A percentile compares a stretch with the other conserved stretches of the same genome.
These are phyloP conservation scores for Agriopis marginaria DNA, from an alignment of 2,888 invertebrate genomes.

Conservation along the genomic window DNA sequence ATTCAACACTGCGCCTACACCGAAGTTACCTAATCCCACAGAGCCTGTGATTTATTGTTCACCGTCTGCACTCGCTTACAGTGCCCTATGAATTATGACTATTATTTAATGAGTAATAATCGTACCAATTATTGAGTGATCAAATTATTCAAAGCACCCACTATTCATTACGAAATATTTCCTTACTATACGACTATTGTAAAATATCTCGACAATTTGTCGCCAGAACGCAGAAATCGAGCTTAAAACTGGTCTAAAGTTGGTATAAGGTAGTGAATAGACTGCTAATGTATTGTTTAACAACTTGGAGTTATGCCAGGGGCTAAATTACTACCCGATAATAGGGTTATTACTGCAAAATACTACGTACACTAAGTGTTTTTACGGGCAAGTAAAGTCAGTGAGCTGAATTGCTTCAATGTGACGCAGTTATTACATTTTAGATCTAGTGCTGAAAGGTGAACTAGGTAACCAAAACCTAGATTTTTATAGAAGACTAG, in stretches of 20 bases:
- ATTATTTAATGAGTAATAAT: constrained; percentile 37
- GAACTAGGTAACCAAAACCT: too few relatives aligned
- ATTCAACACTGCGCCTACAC: constrained; percentile 30
- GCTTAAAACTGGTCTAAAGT: constrained; percentile 15
- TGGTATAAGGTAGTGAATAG: constrained; percentile 18
- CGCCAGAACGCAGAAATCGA: constrained; percentile 7
- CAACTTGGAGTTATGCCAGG: constrained; percentile 27
- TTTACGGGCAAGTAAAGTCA: constrained; percentile 10
- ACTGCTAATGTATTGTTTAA: constrained; percentile 30
- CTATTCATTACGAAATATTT: constrained; percentile 31
- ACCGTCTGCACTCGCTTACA: constrained; percentile 4
- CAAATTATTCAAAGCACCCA: constrained; percentile 31
- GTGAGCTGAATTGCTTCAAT: not conserved
- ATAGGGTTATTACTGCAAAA: constrained; percentile 41
- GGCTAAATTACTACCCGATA: constrained; percentile 40
- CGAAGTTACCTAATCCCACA: constrained; percentile 37
- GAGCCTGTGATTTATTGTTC: constrained; percentile 37
- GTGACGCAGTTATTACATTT: not conserved
- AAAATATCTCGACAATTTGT: constrained; percentile 28
- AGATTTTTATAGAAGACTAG: too few relatives aligned
- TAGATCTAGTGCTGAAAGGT: not conserved
- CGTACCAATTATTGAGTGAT: constrained; percentile 32
- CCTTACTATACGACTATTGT: constrained; percentile 14
- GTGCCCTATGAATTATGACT: constrained; percentile 28
- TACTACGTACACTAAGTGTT: constrained; percentile 36